Conservation (phyloP, 2,888 invertebrate species). For the Spatulosminthurus flaviceps region DNA sequence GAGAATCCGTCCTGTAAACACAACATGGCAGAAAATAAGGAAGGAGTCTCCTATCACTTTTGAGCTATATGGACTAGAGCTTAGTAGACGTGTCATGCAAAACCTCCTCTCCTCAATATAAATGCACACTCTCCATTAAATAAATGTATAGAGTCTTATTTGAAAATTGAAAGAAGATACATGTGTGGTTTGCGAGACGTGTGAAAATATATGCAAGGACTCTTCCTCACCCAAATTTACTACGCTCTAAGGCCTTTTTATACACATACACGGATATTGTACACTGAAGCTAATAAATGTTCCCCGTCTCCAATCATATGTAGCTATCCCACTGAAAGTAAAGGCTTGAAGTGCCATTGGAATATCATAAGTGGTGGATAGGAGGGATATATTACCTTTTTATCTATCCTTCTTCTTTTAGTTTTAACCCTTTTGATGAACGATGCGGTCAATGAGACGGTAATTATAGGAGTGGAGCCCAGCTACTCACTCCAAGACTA, state of each 20-base stretch:
- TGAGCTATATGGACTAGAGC: not conserved
- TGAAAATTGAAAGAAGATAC: slow-evolving; percentile 18
- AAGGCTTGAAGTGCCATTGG: not conserved
- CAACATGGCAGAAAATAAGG: not conserved
- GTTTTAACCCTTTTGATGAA: slow-evolving; percentile 51
- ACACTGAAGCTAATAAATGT: not conserved
- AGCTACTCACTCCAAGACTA: slow-evolving; percentile 28
- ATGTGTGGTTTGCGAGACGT: not conserved
- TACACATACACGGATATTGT: not conserved
- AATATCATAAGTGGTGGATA: slow-evolving; percentile 27
- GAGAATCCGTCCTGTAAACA: slow-evolving; percentile 8
- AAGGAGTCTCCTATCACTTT: not conserved
- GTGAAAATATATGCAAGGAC: not conserved
- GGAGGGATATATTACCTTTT: slow-evolving; percentile 7
- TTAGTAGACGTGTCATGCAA: slow-evolving; percentile 12
- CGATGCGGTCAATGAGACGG: slow-evolving; percentile 52
- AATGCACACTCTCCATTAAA: no score
- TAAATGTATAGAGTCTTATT: slow-evolving; percentile 14
- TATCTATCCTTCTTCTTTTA: slow-evolving; percentile 36
- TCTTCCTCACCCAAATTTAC: no score
- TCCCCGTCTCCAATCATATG: no score
- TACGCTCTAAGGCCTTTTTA: no score
- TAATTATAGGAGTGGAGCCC: slow-evolving; percentile 49
- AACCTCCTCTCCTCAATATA: no score
- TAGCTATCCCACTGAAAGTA: no score